Conservation (phyloP, 2,797 vertebrate species). For the Sebastiscus tertius region DNA sequence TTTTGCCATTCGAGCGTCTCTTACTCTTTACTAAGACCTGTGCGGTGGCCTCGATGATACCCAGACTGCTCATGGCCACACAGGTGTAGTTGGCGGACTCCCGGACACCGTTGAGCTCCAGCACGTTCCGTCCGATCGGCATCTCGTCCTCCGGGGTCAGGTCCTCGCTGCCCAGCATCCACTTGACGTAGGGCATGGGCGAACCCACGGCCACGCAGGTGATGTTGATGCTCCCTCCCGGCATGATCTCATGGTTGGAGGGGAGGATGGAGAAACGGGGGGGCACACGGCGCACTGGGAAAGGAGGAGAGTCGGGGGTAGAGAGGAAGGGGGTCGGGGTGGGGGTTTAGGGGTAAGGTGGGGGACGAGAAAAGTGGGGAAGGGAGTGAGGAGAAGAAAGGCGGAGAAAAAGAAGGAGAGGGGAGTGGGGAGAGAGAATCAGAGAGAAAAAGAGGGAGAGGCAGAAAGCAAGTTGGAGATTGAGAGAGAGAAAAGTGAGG, state of each 20-base stretch:
- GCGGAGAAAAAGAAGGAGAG: conserved; percentile 21
- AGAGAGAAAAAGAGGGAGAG: conserved; percentile 24
- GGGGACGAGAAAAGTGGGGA: conserved; percentile 48
- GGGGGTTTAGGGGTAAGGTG: conserved; percentile 29
- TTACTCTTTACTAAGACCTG: conserved; percentile 99
- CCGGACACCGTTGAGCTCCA: conserved; percentile 93
- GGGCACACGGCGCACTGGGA: conserved; percentile 93
- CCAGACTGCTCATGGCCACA: conserved; percentile 98
- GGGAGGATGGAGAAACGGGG: conserved; percentile 97
- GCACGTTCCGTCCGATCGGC: conserved; percentile 94
- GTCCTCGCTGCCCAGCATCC: conserved; percentile 96
- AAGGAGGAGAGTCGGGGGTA: conserved; percentile 77
- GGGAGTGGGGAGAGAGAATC: conserved; percentile 11
- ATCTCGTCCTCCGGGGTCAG: conserved; percentile 96
- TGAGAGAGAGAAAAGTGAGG: conserved; percentile 31
- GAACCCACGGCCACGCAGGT: conserved; percentile 98
- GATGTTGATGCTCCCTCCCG: conserved; percentile 96
- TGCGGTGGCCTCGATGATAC: conserved; percentile 93
- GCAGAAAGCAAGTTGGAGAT: conserved; percentile 36
- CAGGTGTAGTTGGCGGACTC: conserved; percentile 98
- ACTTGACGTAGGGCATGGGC: conserved; percentile 98
- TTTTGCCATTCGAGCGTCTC: conserved; percentile 28
- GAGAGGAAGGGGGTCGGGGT: conserved; percentile 56
- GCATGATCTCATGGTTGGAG: conserved; percentile 97
- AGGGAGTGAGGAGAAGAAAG: conserved; percentile 20